These are phyloP conservation scores for Apodemus agrarius DNA, from an alignment of 2,797 vertebrate genomes.

Conservation along the genomic window DNA sequence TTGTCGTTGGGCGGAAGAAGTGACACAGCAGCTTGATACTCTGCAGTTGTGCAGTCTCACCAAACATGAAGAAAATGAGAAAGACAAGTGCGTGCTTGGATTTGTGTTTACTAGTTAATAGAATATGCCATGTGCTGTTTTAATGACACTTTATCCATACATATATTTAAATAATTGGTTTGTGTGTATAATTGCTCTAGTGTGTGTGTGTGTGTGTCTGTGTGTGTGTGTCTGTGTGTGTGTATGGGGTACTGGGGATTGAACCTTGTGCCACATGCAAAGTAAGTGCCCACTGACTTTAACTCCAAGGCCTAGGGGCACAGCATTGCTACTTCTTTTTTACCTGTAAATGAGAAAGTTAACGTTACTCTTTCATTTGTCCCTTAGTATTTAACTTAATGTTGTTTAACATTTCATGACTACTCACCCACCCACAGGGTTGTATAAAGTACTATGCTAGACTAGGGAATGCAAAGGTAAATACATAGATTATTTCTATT, in stretches of 20 bases:
- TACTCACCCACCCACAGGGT: neutral
- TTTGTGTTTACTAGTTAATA: constrained; percentile 21
- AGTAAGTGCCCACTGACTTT: neutral
- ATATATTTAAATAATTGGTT: neutral
- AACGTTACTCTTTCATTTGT: neutral
- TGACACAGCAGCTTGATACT: constrained; percentile 98
- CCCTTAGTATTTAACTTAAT: neutral
- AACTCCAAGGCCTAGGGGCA: neutral
- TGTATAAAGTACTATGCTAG: neutral
- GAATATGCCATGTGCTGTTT: constrained; percentile 16
- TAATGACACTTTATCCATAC: neutral
- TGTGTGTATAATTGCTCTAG: neutral
- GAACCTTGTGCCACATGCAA: neutral
- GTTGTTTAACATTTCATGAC: neutral
- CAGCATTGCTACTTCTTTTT: neutral
- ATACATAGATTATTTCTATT: neutral
- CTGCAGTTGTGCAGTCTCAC: constrained; percentile 97
- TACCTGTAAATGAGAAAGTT: constrained; percentile 20
- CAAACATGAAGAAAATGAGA: constrained; percentile 98
- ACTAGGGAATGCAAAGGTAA: neutral
- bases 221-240: neutral
- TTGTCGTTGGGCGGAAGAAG: constrained; percentile 99
- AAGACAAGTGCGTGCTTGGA: constrained; percentile 93
- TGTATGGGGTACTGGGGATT: neutral
- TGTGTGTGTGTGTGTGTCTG: neutral